Evolutionary conservation across 2,888 invertebrate species (phyloP).

Genomic region (Ariolimax columbianus): DNA sequence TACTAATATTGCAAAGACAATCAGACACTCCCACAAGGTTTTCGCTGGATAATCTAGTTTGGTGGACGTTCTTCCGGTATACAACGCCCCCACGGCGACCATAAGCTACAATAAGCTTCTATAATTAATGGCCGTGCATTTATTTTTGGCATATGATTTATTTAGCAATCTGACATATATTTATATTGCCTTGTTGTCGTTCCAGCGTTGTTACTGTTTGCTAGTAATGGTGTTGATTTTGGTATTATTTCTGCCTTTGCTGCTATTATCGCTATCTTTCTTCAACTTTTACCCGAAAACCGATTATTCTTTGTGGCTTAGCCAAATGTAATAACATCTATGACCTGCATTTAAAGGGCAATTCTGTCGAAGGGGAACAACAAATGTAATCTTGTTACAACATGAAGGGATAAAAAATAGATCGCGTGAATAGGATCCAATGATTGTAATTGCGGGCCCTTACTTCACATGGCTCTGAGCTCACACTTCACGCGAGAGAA

Average conservation of each 20-base stretch:
- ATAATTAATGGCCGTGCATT: not conserved
- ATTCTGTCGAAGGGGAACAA: conserved; percentile 24
- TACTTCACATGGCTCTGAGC: not conserved
- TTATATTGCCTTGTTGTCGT: not conserved
- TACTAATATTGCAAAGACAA: not conserved
- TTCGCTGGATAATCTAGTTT: not conserved
- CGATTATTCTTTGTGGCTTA: not conserved
- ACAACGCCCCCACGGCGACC: not conserved
- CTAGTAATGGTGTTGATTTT: not conserved
- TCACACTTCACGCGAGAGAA: not conserved
- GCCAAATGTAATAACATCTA: not conserved
- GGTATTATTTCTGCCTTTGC: not conserved
- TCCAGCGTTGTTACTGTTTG: not conserved
- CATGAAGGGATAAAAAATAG: conserved; percentile 15
- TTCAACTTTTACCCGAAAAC: not conserved
- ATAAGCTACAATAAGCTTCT: not conserved
- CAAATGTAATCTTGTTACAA: conserved; percentile 18
- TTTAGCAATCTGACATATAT: not conserved
- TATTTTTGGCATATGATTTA: not conserved
- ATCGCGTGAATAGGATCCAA: conserved; percentile 24
- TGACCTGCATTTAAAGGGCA: conserved; percentile 20
- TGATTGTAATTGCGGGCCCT: conserved; percentile 29
- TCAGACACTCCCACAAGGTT: not conserved
- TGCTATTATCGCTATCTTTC: not conserved
- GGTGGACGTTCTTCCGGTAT: not conserved